Evolutionary conservation across 2,113 vertebrate genomes (phyloP).

Genomic region (Elachura formosa): DNA sequence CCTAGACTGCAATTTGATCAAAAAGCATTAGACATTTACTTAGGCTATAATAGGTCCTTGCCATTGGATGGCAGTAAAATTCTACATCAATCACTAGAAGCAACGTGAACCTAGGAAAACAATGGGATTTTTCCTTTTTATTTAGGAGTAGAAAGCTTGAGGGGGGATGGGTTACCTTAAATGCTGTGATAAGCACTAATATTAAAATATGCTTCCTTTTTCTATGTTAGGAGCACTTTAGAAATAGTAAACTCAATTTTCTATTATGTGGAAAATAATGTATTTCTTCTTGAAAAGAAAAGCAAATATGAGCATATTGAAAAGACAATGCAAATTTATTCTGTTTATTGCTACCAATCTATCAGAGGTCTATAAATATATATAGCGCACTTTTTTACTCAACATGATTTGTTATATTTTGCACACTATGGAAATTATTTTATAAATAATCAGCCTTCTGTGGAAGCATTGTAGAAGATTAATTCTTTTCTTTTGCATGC

Average conservation of each 20-base stretch:
- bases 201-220: constrained; percentile 50
- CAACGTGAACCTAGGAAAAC: constrained; percentile 67
- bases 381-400: background rate
- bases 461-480: background rate
- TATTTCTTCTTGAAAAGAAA: background rate
- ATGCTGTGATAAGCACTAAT: constrained; percentile 55
- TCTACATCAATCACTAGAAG: constrained; percentile 88
- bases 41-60: constrained; percentile 76
- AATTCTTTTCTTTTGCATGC: background rate
- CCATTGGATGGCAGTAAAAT: constrained; percentile 99
- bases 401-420: background rate
- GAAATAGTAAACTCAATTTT: background rate
- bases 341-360: background rate
- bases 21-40: constrained; percentile 78
- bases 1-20: constrained; percentile 80
- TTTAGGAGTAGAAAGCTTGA: constrained; percentile 67
- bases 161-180: constrained; percentile 57
- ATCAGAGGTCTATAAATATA: background rate
- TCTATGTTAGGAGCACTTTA: constrained; percentile 31
- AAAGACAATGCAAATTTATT: background rate
- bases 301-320: background rate
- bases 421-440: background rate
- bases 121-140: constrained; percentile 71
- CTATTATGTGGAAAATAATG: background rate
- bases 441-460: background rate